Conservation (phyloP, 1,140 invertebrate species). For the Aporrectodea caliginosa region DNA sequence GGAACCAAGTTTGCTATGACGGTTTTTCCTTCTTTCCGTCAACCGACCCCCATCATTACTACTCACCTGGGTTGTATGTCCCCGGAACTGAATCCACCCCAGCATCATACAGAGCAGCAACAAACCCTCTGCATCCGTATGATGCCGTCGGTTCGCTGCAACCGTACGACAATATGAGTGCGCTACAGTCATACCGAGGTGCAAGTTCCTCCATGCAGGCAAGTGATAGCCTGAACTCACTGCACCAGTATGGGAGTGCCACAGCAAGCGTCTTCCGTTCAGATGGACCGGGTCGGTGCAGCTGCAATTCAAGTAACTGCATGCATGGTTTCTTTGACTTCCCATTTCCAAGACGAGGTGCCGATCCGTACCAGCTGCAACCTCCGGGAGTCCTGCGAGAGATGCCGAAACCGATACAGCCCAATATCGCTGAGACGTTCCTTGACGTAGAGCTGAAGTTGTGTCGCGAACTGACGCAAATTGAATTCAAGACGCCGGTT, state of each 20-base stretch:
- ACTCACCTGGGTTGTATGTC: not conserved
- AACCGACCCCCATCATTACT: not conserved
- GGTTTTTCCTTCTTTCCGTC: not conserved
- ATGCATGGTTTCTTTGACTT: not conserved
- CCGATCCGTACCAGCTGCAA: not conserved
- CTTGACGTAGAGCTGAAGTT: constrained; percentile 8
- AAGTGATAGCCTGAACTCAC: not conserved
- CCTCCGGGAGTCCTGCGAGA: not conserved
- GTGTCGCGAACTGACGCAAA: not conserved
- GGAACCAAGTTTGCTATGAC: not conserved
- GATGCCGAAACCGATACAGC: not conserved
- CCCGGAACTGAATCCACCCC: not conserved
- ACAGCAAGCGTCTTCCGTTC: not conserved
- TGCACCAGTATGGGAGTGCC: not conserved
- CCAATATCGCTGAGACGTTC: not conserved
- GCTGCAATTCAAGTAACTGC: not conserved
- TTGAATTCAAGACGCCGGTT: constrained; percentile 51
- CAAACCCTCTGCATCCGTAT: not conserved
- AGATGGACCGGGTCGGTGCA: not conserved
- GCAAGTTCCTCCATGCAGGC: not conserved
- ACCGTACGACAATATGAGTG: not conserved
- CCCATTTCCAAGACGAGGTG: not conserved
- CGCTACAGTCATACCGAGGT: not conserved
- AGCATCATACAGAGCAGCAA: not conserved
- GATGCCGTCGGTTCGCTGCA: not conserved